Evolutionary conservation across 2,888 invertebrate species (phyloP).

Genomic region (Euzetes globulus): DNA sequence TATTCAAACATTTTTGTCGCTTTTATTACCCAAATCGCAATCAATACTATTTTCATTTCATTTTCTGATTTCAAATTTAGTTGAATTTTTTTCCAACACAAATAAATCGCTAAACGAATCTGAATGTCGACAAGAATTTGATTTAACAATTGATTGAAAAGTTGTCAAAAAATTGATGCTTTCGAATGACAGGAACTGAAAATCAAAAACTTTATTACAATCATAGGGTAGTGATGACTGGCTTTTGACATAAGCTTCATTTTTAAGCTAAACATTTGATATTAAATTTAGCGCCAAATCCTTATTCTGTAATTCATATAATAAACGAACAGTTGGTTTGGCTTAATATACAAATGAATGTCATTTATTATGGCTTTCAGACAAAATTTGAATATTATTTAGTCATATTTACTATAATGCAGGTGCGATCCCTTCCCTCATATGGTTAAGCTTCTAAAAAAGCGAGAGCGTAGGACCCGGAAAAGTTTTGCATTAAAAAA

Average conservation of each 20-base stretch:
- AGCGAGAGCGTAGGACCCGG: slow-evolving; percentile 10
- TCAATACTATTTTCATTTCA: neutral
- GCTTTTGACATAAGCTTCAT: neutral
- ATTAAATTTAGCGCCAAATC: neutral
- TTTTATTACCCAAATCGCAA: neutral
- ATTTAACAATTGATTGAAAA: too few species aligned
- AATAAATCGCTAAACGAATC: neutral
- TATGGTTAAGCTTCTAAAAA: slow-evolving; percentile 13
- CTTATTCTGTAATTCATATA: slow-evolving; percentile 6
- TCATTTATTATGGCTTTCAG: slow-evolving; percentile 15
- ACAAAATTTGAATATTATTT: slow-evolving; percentile 17
- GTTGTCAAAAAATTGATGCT: too few species aligned
- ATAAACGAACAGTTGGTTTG: slow-evolving; percentile 21
- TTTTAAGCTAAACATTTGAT: neutral
- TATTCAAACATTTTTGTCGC: neutral
- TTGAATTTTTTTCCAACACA: neutral
- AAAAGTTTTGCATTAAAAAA: slow-evolving; percentile 10
- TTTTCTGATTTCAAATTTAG: neutral
- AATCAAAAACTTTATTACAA: neutral
- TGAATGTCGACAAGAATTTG: too few species aligned
- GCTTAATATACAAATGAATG: neutral
- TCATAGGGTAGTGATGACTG: neutral
- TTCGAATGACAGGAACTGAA: too few species aligned
- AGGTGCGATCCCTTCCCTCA: slow-evolving; percentile 22
- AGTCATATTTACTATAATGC: slow-evolving; percentile 24